Conservation (phyloP, 2,113 vertebrate species). For the Oreochromis spilurus region DNA sequence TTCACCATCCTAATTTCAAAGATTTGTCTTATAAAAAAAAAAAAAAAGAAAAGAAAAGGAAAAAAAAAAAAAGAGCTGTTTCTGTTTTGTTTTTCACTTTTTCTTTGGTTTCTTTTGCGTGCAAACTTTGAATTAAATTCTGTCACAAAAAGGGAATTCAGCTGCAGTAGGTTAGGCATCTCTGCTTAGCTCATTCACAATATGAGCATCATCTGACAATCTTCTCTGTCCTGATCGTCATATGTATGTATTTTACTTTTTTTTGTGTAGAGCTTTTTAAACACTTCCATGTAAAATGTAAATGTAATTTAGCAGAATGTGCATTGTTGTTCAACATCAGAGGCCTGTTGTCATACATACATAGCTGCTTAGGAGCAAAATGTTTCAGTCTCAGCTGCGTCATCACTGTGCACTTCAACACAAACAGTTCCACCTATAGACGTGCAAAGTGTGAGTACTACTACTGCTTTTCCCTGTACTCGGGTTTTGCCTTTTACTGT, state of each 20-base stretch:
- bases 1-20: background rate
- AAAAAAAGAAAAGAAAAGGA: background rate
- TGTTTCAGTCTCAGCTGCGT: conserved; percentile 2
- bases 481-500: conserved; percentile 13
- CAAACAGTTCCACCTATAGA: background rate
- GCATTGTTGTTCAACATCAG: conserved; percentile 20
- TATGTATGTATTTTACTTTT: background rate
- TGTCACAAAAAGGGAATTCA: conserved; percentile 48
- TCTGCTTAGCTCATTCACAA: background rate
- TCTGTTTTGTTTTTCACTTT: background rate
- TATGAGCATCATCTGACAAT: conserved; percentile 21
- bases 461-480: background rate
- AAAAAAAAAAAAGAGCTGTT: accelerated
- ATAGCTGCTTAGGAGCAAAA: conserved; percentile 36
- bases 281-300: background rate
- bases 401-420: conserved; percentile 19
- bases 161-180: background rate
- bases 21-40: background rate
- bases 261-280: background rate
- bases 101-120: background rate
- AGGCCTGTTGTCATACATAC: conserved; percentile 5
- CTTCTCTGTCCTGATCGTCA: background rate
- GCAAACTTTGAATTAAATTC: background rate
- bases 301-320: conserved; percentile 38
- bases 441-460: conserved; percentile 14